Evolutionary conservation across 2,113 vertebrate species (phyloP), one percentile per base, ranked within the genome.

Genomic region (Poeciliopsis prolifica): DNA sequence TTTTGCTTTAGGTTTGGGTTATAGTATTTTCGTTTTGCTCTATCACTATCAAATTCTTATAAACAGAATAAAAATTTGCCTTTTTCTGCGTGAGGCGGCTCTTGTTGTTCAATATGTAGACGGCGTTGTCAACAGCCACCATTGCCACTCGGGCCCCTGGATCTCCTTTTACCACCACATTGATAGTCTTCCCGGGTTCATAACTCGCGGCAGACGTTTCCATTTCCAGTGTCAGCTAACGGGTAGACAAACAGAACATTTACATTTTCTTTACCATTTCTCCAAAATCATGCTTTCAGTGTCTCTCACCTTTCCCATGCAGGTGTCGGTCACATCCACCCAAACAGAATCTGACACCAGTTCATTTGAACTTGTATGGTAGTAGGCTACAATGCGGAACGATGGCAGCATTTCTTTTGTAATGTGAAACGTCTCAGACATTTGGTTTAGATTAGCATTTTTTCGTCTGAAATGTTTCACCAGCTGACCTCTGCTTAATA

Each of bases 291-390:
- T 22, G 1, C 17, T 51, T 51, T 22, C 4, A 22, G 30, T 54
- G 14, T 48, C 48, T 75, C 85, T 71, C 67, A 96, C 95, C 62
- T n/a, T 83, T 61, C 93, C 94, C 80, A 94, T 84, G 80, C 95
- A 96, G 17, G 84, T 80, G 77, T 93, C 89, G 22, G 86, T 79
- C 42, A 94, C 84, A 10, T 93, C 85, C 22, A 96, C 87, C 94
- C 92, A 94, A 54, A 95, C 3, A 24, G 95, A 94, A 74, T 96
- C 95, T 1, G 95, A 91, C 26, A 95, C 94, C 42, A 95, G 72
- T 73, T 95, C 94, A 37, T 19, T 74, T 1, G 2, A 5, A 24
- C 28, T 64, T 6, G 91, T 70, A 19, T 94, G 85, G 77, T 94
- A 89, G 78, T 93, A 95, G 10, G 86, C 93, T 73, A 95, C 62